A percentile compares a stretch with the other conserved stretches of the same genome.
These are phyloP conservation scores for Leucania comma DNA, from an alignment of 2,888 invertebrate genomes.

Conservation along the genomic window DNA sequence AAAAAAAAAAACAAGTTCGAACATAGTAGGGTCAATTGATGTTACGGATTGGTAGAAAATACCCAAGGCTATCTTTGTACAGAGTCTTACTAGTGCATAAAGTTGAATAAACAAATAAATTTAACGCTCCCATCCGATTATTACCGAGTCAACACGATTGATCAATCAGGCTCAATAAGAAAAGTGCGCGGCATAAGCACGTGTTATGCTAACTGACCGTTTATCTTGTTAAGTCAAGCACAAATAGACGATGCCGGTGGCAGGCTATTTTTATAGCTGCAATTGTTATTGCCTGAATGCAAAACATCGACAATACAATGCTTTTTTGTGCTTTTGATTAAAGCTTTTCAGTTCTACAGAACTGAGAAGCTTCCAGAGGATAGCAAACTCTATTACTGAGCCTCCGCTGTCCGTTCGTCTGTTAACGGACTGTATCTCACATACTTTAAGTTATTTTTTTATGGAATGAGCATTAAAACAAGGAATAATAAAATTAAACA, in stretches of 20 bases:
- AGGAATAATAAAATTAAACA: too few relatives aligned
- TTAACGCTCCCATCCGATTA: conserved; percentile 29
- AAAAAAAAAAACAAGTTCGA: neutral
- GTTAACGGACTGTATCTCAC: too few relatives aligned
- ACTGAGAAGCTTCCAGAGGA: too few relatives aligned
- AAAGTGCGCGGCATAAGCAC: conserved; percentile 50
- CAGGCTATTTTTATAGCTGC: conserved; percentile 46
- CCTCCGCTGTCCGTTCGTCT: too few relatives aligned
- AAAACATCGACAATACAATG: conserved; percentile 26
- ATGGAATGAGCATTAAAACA: too few relatives aligned
- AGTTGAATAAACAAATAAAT: neutral
- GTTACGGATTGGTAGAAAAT: too few relatives aligned
- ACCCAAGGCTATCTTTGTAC: too few relatives aligned
- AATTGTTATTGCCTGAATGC: conserved; percentile 37
- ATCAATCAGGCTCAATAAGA: conserved; percentile 59
- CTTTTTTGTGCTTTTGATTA: neutral
- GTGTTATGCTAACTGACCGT: conserved; percentile 47
- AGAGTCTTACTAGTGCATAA: too few relatives aligned
- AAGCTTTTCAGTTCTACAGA: too few relatives aligned
- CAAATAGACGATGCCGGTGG: conserved; percentile 51
- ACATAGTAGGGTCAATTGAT: conserved; percentile 29
- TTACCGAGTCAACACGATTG: conserved; percentile 43
- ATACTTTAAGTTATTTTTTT: too few relatives aligned
- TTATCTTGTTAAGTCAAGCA: conserved; percentile 58
- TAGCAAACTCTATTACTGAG: too few relatives aligned